These are phyloP conservation scores for Erebia aethiops DNA, from an alignment of 2,888 invertebrate genomes.

Conservation along the genomic window DNA sequence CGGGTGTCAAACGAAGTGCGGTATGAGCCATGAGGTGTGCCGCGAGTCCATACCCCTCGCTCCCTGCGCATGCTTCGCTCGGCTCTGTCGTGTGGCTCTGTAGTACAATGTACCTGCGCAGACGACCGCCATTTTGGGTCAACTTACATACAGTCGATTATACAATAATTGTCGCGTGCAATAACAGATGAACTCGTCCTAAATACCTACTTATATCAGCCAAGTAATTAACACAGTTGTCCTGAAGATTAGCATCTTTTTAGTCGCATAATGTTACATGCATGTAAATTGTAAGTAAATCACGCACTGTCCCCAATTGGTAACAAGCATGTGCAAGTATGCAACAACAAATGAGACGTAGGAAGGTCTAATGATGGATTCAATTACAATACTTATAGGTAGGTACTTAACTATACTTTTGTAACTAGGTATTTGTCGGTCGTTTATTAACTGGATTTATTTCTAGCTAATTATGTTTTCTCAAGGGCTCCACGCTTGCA, in stretches of 20 bases:
- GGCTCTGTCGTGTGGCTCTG: too few relatives aligned
- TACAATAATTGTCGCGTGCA: not conserved
- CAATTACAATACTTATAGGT: constrained; percentile 7
- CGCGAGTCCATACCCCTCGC: too few relatives aligned
- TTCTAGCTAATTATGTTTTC: not conserved
- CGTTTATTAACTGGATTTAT: constrained; percentile 9
- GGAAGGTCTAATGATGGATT: constrained; percentile 3
- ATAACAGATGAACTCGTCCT: not conserved
- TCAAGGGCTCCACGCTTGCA: too few relatives aligned
- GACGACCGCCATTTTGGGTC: too few relatives aligned
- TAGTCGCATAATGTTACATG: not conserved
- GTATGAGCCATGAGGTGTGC: too few relatives aligned
- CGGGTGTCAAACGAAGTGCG: too few relatives aligned
- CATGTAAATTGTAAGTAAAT: not conserved
- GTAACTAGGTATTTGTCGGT: not conserved
- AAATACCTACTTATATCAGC: not conserved
- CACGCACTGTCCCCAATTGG: constrained; percentile 14
- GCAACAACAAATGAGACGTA: too few relatives aligned
- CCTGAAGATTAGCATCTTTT: constrained; percentile 8
- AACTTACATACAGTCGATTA: too few relatives aligned
- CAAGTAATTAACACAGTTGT: constrained; percentile 4
- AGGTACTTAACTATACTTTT: too few relatives aligned
- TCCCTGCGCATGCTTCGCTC: too few relatives aligned
- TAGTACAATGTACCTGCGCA: too few relatives aligned
- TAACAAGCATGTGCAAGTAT: too few relatives aligned